Evolutionary conservation across 2,113 vertebrate genomes (phyloP).

Genomic region (Hippocampus mohnikei): DNA sequence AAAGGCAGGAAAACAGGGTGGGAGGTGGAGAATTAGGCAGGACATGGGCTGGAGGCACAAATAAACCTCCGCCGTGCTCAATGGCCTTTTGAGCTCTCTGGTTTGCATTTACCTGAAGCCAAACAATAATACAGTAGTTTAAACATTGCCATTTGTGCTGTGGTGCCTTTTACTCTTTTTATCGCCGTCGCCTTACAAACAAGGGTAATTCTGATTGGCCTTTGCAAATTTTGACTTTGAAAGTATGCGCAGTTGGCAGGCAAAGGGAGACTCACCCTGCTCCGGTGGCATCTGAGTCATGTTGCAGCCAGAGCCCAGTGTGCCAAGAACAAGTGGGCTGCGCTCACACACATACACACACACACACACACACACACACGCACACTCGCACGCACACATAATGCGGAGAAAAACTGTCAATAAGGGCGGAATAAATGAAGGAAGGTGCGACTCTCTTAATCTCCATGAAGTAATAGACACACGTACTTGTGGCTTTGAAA

Average conservation of each 20-base stretch:
- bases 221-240: constrained; percentile 76
- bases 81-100: constrained; percentile 15
- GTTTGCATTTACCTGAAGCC: neutral
- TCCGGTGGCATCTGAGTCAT: constrained; percentile 67
- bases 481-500: constrained; percentile 22
- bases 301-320: constrained; percentile 50
- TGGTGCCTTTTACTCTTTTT: neutral
- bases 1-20: constrained; percentile 70
- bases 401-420: constrained; percentile 12
- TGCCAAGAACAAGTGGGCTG: constrained; percentile 41
- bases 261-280: constrained; percentile 64
- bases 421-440: constrained; percentile 8
- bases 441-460: neutral
- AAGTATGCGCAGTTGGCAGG: constrained; percentile 78
- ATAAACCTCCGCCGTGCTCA: constrained; percentile 9
- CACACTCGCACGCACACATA: too few relatives aligned
- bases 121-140: neutral
- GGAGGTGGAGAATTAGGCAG: constrained; percentile 44
- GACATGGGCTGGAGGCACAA: constrained; percentile 36
- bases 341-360: neutral
- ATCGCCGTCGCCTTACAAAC: neutral
- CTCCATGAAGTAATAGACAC: neutral
- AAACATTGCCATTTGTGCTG: neutral
- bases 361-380: neutral
- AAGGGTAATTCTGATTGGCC: constrained; percentile 16